These are phyloP conservation scores for Labeo calbasu DNA, from an alignment of 2,797 vertebrate genomes.

Conservation along the genomic window DNA sequence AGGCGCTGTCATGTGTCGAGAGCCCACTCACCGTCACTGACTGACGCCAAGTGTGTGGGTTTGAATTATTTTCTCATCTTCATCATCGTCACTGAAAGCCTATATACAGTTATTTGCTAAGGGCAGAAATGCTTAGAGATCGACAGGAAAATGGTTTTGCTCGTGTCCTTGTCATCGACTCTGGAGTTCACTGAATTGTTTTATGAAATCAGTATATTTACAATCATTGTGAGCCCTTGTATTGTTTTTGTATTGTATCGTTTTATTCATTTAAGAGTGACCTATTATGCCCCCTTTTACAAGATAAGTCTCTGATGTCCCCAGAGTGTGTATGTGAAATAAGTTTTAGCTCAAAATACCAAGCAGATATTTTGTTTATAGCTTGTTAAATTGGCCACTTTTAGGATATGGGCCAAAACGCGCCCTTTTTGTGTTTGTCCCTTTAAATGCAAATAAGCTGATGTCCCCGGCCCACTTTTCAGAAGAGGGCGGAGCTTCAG, in stretches of 20 bases:
- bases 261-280: too few relatives aligned
- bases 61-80: slow-evolving; percentile 32
- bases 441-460: too few relatives aligned
- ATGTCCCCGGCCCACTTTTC: too few relatives aligned
- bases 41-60: slow-evolving; percentile 52
- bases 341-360: too few relatives aligned
- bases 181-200: not conserved
- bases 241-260: not conserved
- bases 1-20: slow-evolving; percentile 20
- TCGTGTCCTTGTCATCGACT: not conserved
- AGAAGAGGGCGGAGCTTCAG: too few relatives aligned
- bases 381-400: too few relatives aligned
- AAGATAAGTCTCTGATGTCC: too few relatives aligned
- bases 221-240: not conserved
- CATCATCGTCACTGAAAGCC: slow-evolving; percentile 22
- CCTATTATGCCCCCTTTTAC: too few relatives aligned
- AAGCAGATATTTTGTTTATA: too few relatives aligned
- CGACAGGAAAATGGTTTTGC: not conserved
- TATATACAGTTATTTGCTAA: not conserved
- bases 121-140: not conserved
- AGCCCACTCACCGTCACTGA: slow-evolving; percentile 44
- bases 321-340: too few relatives aligned
- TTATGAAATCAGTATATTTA: not conserved
- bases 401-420: too few relatives aligned
- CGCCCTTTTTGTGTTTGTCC: too few relatives aligned